Evolutionary conservation across 92 coral and sea anemone species (phyloP).

Genomic region (Porites lobata): DNA sequence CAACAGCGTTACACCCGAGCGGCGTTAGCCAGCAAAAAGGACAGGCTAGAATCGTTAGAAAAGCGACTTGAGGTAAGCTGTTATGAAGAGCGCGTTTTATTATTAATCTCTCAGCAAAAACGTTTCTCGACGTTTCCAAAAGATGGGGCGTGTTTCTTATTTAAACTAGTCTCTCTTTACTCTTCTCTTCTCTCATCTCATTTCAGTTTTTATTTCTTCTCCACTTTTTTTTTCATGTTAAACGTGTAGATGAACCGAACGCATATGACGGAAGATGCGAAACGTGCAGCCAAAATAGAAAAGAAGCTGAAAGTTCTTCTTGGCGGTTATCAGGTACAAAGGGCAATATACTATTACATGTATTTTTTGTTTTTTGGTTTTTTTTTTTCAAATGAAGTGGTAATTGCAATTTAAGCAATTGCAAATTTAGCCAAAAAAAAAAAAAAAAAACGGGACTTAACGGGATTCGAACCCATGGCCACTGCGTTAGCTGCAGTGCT

Average conservation of each 20-base stretch:
- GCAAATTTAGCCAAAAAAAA: too few species aligned
- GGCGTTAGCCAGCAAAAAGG: slow-evolving; percentile 98
- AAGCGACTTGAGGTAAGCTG: slow-evolving; percentile 88
- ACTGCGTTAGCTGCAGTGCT: too few species aligned
- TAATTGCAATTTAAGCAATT: too few species aligned
- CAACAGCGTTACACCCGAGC: slow-evolving; percentile 98
- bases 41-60: slow-evolving; percentile 94
- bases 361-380: neutral
- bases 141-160: too few species aligned
- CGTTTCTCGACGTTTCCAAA: too few species aligned
- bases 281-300: slow-evolving; percentile 95
- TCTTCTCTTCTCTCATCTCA: too few species aligned
- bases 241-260: slow-evolving; percentile 84
- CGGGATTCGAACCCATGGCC: too few species aligned
- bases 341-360: neutral
- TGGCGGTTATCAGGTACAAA: slow-evolving; percentile 97
- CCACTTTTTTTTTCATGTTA: neutral
- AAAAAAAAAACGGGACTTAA: too few species aligned
- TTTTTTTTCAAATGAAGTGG: too few species aligned
- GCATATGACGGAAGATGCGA: slow-evolving; percentile 99
- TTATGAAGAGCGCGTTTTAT: too few species aligned
- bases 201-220: neutral
- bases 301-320: slow-evolving; percentile 96
- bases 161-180: too few species aligned
- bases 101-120: neutral